phyloP scores from a whole-genome alignment of 2,113 vertebrate genomes.

The Halcyon senegalensis region DNA sequence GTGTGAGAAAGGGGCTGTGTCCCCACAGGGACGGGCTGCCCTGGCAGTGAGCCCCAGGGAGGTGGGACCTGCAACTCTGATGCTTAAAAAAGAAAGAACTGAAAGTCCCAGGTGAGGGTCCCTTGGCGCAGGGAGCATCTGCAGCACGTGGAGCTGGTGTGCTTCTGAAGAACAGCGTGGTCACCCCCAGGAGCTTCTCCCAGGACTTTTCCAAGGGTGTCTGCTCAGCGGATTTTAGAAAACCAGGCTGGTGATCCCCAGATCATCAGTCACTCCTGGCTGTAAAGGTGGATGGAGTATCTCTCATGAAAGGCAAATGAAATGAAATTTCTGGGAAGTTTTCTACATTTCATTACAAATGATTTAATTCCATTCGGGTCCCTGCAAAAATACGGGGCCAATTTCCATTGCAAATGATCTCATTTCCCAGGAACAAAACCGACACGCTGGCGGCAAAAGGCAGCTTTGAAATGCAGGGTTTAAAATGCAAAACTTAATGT shows the following conservation, averaged over 20 bases:
- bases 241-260: background rate
- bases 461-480: background rate
- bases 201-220: background rate
- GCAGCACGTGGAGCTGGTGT: fast-evolving
- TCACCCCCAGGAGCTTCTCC: background rate
- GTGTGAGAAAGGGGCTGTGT: background rate
- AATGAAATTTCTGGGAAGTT: background rate
- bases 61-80: background rate
- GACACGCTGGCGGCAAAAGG: background rate
- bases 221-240: background rate
- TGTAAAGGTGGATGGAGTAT: background rate
- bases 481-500: background rate
- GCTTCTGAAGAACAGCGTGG: fast-evolving
- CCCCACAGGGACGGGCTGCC: background rate
- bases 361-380: background rate
- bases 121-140: fast-evolving
- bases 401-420: slow-evolving; percentile 43
- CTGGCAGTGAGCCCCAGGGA: fast-evolving
- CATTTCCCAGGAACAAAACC: background rate
- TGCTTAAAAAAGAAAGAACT: background rate
- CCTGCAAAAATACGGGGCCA: background rate
- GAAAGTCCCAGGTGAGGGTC: background rate
- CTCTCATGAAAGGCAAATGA: background rate
- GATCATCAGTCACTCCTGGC: background rate
- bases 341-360: background rate